A percentile compares a stretch with the other conserved stretches of the same genome.
phyloP scores from a whole-genome alignment of 2,888 invertebrate genomes.

The Zele albiditarsus region DNA sequence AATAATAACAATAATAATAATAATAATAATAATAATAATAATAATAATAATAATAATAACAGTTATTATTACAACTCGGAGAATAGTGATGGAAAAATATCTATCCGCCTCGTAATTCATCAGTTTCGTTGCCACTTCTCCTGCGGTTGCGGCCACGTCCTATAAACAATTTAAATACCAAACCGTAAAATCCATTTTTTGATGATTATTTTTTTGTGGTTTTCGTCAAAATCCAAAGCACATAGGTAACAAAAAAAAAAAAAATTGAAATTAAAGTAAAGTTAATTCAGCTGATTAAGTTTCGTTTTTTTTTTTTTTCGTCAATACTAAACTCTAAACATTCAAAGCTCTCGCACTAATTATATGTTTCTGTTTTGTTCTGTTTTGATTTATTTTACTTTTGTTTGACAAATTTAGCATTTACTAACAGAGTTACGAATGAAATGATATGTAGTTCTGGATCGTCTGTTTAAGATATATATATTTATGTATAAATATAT shows the following conservation, averaged over 20 bases:
- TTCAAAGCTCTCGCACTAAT: neutral
- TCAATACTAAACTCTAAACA: neutral
- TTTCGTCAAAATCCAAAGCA: neutral
- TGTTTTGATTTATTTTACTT: neutral
- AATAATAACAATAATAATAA: neutral
- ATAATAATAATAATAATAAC: neutral
- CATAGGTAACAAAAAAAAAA: neutral
- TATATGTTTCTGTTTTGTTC: neutral
- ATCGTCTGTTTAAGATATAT: neutral
- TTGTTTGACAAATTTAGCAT: constrained; percentile 34
- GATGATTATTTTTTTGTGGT: neutral
- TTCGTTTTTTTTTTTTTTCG: neutral
- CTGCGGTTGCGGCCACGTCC: constrained; percentile 66
- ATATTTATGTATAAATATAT: constrained; percentile 42
- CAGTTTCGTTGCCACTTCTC: constrained; percentile 63
- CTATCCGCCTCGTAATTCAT: constrained; percentile 63
- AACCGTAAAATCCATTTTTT: constrained; percentile 26
- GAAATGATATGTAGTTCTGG: constrained; percentile 51
- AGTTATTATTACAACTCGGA: neutral
- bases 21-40: neutral
- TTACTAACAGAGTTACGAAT: constrained; percentile 45
- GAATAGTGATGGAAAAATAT: constrained; percentile 14
- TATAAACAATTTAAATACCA: constrained; percentile 55
- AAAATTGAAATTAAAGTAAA: neutral
- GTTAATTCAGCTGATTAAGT: neutral